A percentile compares a stretch with the other conserved stretches of the same genome.
phyloP scores from a whole-genome alignment of 2,797 vertebrate genomes.

The Hafferia zeledoni region DNA sequence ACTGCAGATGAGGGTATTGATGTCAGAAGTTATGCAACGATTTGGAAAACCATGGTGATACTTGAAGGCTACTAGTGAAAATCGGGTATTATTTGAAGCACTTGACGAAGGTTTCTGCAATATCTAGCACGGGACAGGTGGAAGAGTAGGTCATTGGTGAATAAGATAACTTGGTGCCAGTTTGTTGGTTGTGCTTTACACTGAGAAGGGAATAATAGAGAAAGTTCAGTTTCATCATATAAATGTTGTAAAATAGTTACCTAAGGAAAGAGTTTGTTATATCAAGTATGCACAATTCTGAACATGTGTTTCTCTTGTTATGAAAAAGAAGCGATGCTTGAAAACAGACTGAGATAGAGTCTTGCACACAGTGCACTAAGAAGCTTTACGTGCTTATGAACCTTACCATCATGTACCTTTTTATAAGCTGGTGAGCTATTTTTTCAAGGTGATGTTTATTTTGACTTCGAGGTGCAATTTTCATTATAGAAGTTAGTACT shows the following conservation, averaged over 20 bases:
- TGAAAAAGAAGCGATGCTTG: not conserved
- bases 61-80: not conserved
- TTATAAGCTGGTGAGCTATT: not conserved
- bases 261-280: not conserved
- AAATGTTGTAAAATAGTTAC: not conserved
- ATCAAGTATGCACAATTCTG: not conserved
- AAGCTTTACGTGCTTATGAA: not conserved
- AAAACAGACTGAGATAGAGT: not conserved
- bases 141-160: not conserved
- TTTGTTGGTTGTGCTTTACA: not conserved
- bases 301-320: not conserved
- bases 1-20: not conserved
- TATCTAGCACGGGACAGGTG: not conserved
- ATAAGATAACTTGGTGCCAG: not conserved
- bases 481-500: not conserved
- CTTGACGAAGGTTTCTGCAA: not conserved
- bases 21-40: not conserved
- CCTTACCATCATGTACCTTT: not conserved
- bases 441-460: not conserved
- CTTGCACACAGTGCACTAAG: not conserved
- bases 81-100: not conserved
- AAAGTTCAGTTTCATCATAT: not conserved
- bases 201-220: not conserved
- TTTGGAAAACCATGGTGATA: not conserved
- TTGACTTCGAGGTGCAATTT: not conserved